Base-by-base conservation (phyloP, 1,140 invertebrate genomes). In the Parapsyche elsis region DNA sequence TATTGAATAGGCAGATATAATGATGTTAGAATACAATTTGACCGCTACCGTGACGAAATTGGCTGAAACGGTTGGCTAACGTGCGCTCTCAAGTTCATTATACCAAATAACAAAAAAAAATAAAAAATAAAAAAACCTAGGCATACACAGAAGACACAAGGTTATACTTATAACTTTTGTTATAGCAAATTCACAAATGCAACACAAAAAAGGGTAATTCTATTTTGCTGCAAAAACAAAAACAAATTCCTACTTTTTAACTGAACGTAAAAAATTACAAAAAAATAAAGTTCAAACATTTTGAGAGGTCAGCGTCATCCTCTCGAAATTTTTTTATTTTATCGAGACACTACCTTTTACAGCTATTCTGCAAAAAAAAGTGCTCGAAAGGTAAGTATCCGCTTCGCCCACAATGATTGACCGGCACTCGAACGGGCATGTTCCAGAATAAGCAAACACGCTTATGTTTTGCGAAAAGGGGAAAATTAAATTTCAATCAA, bases 351-450 rank as follows among this genome's bases (percentile, higher is more conserved):
- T 61, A 19, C 57, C 57, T 61, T 61, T 61, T 61, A 61, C 57
- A 61, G 57, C 57, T 61, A 61, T 16, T 61, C 57, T 9, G 57
- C n/a, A 61, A 53, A 19, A n/a, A 61, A 61, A 5, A 61, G 21
- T 9, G 19, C 57, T 61, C 57, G 57, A 61, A 61, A 61, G 57
- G 57, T 21, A 21, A 61, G 57, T 61, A 61, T 61, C 57, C 57
- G 57, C 57, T 61, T 61, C 57, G 57, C 57, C 57, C 57, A 61
- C 57, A 61, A 61, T 21, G 57, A 61, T 61, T 74, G 71, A 74
- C 30, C 26, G 19, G 23, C 26, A 45, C 21, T 45, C 44, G 70
- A 71, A 16, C n/a, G 5, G 19, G 26, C n/a, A 38, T 46, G 44
- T 74, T 53, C 71, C 49, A 74, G n/a, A 74, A 45, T 74, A 21